Evolutionary conservation across 2,113 vertebrate genomes (phyloP).

Genomic region (Cricetomys ansorgei): DNA sequence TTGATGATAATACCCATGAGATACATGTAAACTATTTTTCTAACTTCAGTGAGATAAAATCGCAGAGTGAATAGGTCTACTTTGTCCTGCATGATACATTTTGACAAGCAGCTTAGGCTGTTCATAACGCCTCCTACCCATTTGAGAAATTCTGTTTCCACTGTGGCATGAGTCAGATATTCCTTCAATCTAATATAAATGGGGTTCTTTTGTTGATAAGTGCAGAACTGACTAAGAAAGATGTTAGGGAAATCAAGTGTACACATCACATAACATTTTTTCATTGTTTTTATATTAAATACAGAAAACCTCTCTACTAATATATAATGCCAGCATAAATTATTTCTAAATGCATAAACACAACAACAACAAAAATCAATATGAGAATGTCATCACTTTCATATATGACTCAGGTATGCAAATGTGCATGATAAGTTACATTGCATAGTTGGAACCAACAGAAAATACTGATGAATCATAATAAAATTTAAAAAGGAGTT

Average conservation of each 20-base stretch:
- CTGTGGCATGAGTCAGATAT: no score
- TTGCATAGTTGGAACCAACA: not conserved
- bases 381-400: not conserved
- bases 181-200: not conserved
- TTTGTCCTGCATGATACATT: not conserved
- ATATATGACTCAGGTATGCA: not conserved
- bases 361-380: not conserved
- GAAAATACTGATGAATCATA: not conserved
- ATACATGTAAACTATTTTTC: not conserved
- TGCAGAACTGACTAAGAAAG: not conserved
- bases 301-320: not conserved
- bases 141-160: not conserved
- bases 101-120: not conserved
- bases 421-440: not conserved
- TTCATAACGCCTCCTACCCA: not conserved
- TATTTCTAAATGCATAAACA: not conserved
- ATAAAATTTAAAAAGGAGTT: not conserved
- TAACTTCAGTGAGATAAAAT: not conserved
- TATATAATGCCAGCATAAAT: not conserved
- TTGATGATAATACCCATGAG: not conserved
- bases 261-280: not conserved
- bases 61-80: not conserved
- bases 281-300: not conserved
- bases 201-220: not conserved
- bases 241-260: not conserved